Base-by-base conservation (phyloP, 2,888 invertebrate genomes). In the Melitaea athalia region DNA sequence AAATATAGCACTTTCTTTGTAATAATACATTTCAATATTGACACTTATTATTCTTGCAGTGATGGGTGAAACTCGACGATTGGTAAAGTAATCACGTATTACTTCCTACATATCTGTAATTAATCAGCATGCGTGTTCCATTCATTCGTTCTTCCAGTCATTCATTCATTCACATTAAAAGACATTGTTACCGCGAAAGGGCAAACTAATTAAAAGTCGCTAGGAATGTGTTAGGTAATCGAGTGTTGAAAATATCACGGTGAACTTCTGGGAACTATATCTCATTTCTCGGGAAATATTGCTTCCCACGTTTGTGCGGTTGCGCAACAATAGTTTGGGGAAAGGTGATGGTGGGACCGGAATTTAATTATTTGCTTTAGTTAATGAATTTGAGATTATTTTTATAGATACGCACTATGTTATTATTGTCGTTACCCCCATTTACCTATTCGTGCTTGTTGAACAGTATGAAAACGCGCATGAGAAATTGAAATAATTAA, bases 321-420 rank as follows among this genome's bases (percentile, higher is more conserved):
- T 88, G 83, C 81, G 81, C 80, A 88, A 89, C 84, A 82, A 81
- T 81, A 74, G 76, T 75, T 75, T 78, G 81, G 84, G 84, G 86
- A 89, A 88, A 88, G 83, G 86, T 82, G 84, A 83, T 79, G 82
- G 86, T 79, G 75, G 75, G 65, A 63, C 52, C 60, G 66, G 63
- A 68, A 72, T 72, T 73, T 71, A 70, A 61, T 52, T 59, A 49
- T 57, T 68, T 53, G 53, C 57, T 64, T 59, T 50, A 57, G 24
- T 55, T 52, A 59, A 63, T 53, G 43, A 38, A 64, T 17, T 60
- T 68, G 45, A 63, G 12, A 63, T 59, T 43, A 49, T 45, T 57
- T 47, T 24, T 31, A 53, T 24, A 31, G 53, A 53, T 12, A 53
- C 6, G 12, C 24, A 24, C 3, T 14, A 5, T 17, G 53, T 53